phyloP scores from a whole-genome alignment of 2,888 invertebrate genomes.

The Diarsia mendica region DNA sequence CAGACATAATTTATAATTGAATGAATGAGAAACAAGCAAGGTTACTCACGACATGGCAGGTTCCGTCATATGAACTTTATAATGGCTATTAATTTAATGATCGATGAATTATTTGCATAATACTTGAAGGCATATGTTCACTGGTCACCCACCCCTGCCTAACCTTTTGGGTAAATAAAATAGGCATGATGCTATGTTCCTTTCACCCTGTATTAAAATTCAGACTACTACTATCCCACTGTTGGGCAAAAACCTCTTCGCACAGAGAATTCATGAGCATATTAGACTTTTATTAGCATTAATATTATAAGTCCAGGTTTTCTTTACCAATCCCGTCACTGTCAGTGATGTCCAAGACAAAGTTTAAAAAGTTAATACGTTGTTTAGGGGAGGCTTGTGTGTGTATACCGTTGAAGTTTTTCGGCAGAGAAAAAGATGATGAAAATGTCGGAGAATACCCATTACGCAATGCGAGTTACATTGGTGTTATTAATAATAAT shows the following conservation, averaged over 20 bases:
- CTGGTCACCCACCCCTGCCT: not conserved
- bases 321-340: no score
- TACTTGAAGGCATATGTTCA: not conserved
- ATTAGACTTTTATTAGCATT: no score
- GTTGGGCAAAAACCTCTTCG: no score
- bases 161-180: not conserved
- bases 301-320: no score
- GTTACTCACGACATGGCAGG: conserved; percentile 17
- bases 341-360: not conserved
- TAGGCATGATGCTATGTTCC: not conserved
- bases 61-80: conserved; percentile 3
- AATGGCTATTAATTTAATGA: not conserved
- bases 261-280: no score
- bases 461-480: not conserved
- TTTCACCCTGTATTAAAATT: no score
- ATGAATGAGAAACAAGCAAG: conserved; percentile 10
- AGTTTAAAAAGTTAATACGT: no score
- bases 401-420: no score
- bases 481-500: no score
- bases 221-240: no score
- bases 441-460: not conserved
- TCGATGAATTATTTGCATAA: not conserved
- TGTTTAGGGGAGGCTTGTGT: no score
- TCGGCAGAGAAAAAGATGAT: not conserved
- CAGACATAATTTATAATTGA: conserved; percentile 5